phyloP scores from a whole-genome alignment of 2,113 vertebrate genomes.

The Rhinoderma darwinii region DNA sequence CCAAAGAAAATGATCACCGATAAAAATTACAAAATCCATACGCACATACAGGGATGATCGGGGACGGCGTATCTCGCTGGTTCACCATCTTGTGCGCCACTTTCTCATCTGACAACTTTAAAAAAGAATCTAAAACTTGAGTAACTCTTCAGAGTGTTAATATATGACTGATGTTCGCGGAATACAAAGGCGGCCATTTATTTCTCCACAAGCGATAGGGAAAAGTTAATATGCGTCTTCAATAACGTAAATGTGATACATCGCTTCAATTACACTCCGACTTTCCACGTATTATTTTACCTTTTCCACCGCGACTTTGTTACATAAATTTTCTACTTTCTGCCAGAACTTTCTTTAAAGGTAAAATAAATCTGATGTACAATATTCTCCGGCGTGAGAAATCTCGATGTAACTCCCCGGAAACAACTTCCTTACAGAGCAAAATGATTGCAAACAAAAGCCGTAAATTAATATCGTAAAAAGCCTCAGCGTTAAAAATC shows the following conservation, averaged over 20 bases:
- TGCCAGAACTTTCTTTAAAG: not conserved
- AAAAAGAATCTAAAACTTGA: not conserved
- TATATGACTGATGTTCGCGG: constrained; percentile 5
- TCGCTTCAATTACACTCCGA: not conserved
- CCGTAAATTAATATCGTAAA: not conserved
- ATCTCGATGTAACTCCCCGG: not conserved
- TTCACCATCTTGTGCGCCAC: not conserved
- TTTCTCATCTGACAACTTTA: not conserved
- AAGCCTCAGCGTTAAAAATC: not conserved
- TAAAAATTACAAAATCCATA: no score
- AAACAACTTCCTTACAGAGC: not conserved
- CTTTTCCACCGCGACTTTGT: not conserved
- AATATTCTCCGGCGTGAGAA: not conserved
- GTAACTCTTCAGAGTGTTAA: not conserved
- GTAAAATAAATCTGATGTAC: constrained; percentile 10
- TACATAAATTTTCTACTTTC: constrained; percentile 18
- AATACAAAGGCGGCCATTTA: not conserved
- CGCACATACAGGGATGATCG: no score
- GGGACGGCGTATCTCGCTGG: not conserved
- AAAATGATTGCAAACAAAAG: not conserved
- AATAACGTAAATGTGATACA: constrained; percentile 34
- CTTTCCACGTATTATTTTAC: not conserved
- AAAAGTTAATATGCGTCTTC: constrained; percentile 14
- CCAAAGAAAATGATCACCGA: no score
- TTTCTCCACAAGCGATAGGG: not conserved